Evolutionary conservation across 2,888 invertebrate genomes (phyloP), one percentile per base, ranked within the genome.

Genomic region (Glyphotaelius pellucidus): DNA sequence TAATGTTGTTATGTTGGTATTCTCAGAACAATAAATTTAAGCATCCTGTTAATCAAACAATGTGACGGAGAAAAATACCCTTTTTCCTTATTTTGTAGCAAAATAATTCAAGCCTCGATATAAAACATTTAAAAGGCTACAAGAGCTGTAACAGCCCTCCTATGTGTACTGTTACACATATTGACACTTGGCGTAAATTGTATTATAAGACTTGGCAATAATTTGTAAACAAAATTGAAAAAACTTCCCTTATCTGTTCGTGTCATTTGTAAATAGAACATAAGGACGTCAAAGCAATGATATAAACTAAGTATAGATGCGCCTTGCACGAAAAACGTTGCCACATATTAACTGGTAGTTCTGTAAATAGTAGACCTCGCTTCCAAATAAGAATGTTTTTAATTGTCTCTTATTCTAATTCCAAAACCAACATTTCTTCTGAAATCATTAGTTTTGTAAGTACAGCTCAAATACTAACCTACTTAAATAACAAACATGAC

Each of bases 231-330:
- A 19, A 89, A 89, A 89, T 89, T 89, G 88, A 89, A 89, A 79
- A 89, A 89, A 89, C 25, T 79, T 79, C 80, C 47, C 38, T 89
- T 80, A 89, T 89, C 89, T 89, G 89, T 30, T 81, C 31, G 30
- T 89, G 89, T 89, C 89, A 89, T 42, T 89, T 89, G 89, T 89
- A 89, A 89, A 89, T 89, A 89, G 80, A 89, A 89, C 89, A 80
- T n/a, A 89, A 80, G 79, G 80, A 80, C 89, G n/a, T 35, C 30
- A 42, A 67, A 67, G 67, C 67, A 67, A 67, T 25, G 67, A 67
- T n/a, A n/a, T 67, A n/a, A 67, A 67, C 4, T n/a, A 67, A 67
- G 19, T 47, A 25, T 2, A n/a, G 67, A n/a, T 67, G 67, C 9
- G 25, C 67, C 67, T 5, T 25, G 4, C 3, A 19, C 67, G 25